phyloP scores from a whole-genome alignment of 2,888 invertebrate genomes.

The Netelia virgata region DNA sequence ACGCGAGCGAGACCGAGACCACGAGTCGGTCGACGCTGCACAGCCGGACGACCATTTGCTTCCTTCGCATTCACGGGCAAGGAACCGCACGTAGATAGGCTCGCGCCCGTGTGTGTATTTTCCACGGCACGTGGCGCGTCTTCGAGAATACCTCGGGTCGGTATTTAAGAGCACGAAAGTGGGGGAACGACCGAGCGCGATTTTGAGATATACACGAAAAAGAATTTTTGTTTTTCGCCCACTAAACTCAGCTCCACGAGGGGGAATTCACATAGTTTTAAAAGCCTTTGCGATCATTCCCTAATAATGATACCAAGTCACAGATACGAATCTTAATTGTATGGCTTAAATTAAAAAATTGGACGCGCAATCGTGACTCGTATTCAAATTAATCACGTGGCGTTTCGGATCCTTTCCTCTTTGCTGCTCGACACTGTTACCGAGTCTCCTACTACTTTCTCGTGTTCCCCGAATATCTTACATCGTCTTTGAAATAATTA shows the following conservation, averaged over 20 bases:
- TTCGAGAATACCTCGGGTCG: constrained; percentile 45
- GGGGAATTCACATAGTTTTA: too few relatives aligned
- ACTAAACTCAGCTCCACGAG: too few relatives aligned
- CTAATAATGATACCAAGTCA: background rate
- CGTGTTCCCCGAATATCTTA: background rate
- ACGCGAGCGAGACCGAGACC: background rate
- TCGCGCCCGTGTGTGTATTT: background rate
- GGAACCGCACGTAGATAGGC: background rate
- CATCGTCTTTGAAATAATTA: constrained; percentile 13
- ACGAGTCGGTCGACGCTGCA: constrained; percentile 20
- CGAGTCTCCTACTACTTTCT: background rate
- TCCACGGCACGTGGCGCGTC: constrained; percentile 37
- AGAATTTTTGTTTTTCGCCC: too few relatives aligned
- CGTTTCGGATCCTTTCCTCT: background rate
- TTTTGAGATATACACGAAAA: background rate
- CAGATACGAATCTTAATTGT: background rate
- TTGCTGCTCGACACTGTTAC: background rate
- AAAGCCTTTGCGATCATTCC: background rate
- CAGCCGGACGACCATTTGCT: constrained; percentile 30
- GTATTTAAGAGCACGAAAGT: constrained; percentile 30
- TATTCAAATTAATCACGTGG: constrained; percentile 4
- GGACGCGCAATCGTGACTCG: background rate
- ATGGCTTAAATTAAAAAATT: constrained; percentile 4
- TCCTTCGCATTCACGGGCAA: constrained; percentile 22
- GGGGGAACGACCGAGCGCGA: constrained; percentile 33